A percentile compares a stretch with the other conserved stretches of the same genome.
phyloP scores from a whole-genome alignment of 2,888 invertebrate species.

The Agriotes lineatus region DNA sequence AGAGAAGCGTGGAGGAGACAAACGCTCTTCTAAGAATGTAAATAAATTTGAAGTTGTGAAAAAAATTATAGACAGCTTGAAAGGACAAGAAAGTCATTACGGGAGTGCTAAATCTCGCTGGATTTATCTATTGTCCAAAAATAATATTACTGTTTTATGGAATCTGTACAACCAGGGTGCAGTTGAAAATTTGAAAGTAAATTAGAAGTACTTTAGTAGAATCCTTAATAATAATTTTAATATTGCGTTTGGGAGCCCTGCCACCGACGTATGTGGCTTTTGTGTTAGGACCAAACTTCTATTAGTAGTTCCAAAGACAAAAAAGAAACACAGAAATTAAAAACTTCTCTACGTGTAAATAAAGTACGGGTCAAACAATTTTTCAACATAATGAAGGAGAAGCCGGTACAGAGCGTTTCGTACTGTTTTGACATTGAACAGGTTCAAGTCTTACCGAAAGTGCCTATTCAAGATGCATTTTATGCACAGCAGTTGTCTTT shows the following conservation, averaged over 20 bases:
- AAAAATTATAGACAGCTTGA: slow-evolving; percentile 15
- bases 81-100: slow-evolving; percentile 30
- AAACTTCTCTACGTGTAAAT: slow-evolving; percentile 27
- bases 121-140: slow-evolving; percentile 12
- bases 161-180: slow-evolving; percentile 22
- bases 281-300: slow-evolving; percentile 25
- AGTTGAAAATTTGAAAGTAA: slow-evolving; percentile 3
- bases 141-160: slow-evolving; percentile 11
- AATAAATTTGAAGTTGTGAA: background rate
- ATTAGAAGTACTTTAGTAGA: background rate
- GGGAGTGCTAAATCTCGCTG: slow-evolving; percentile 19
- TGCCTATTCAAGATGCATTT: slow-evolving; percentile 43
- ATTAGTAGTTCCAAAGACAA: slow-evolving; percentile 15
- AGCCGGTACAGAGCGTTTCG: slow-evolving; percentile 7
- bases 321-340: slow-evolving; percentile 6
- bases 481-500: slow-evolving; percentile 8
- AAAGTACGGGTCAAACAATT: slow-evolving; percentile 37
- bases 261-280: slow-evolving; percentile 30
- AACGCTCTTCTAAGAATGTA: background rate
- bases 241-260: slow-evolving; percentile 39
- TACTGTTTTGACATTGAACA: slow-evolving; percentile 40
- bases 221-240: slow-evolving; percentile 14
- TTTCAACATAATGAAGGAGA: slow-evolving; percentile 34
- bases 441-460: slow-evolving; percentile 35
- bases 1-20: background rate